These are phyloP conservation scores for Diphyllodes magnificus DNA, from an alignment of 2,113 vertebrate genomes.

Conservation along the genomic window DNA sequence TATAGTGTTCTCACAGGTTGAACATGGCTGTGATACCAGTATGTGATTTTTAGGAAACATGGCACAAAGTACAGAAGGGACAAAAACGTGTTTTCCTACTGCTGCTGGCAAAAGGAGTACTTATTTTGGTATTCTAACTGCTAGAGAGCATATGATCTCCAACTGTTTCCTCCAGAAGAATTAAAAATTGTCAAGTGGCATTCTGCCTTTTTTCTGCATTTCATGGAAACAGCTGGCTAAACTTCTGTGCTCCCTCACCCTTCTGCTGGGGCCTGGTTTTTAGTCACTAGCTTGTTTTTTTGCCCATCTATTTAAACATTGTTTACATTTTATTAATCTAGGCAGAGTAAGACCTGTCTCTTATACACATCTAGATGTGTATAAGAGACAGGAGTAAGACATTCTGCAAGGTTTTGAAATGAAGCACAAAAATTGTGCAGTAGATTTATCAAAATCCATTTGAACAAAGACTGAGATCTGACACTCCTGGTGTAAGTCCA, in stretches of 20 bases:
- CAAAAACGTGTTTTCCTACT: conserved; percentile 1
- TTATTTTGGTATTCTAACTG: conserved; percentile 44
- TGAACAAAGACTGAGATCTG: background rate
- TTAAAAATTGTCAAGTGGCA: conserved; percentile 22
- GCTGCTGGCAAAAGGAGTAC: conserved; percentile 10
- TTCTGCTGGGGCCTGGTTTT: background rate
- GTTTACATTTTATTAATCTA: background rate
- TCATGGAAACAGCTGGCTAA: conserved; percentile 20
- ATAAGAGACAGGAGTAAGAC: no score
- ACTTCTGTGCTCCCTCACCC: background rate
- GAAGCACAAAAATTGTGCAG: background rate
- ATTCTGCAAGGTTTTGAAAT: background rate
- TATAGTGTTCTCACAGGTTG: background rate
- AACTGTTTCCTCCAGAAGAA: conserved; percentile 45
- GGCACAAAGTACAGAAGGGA: conserved; percentile 15
- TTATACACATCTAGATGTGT: no score
- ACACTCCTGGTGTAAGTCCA: background rate
- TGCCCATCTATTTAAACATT: background rate
- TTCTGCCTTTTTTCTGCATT: conserved; percentile 10
- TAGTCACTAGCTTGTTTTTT: background rate
- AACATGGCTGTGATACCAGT: background rate
- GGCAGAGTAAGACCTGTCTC: background rate
- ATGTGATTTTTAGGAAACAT: conserved; percentile 2
- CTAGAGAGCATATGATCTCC: conserved; percentile 45
- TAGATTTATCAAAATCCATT: background rate